These are phyloP conservation scores for Acrocephalus scirpaceus DNA, from an alignment of 2,797 vertebrate genomes.

Conservation along the genomic window DNA sequence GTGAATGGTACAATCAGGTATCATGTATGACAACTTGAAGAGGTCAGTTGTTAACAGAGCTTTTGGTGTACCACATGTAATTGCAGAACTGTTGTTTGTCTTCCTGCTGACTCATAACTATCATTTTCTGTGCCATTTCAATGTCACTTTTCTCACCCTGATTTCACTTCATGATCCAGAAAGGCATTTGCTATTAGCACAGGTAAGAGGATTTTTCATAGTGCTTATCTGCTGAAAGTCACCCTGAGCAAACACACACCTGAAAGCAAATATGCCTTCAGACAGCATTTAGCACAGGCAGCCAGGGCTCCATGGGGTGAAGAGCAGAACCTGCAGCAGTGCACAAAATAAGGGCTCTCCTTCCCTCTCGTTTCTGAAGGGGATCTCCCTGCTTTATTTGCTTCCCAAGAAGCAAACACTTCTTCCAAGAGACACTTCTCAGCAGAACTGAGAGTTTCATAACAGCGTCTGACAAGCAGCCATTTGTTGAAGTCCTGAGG, in stretches of 20 bases:
- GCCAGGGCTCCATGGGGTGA: not conserved
- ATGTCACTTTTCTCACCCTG: conserved; percentile 10
- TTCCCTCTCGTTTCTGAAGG: not conserved
- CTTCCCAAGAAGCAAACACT: not conserved
- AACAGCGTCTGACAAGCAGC: not conserved
- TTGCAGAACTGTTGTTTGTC: conserved; percentile 44
- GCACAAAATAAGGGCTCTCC: not conserved
- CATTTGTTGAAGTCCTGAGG: not conserved
- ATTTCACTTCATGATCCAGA: conserved; percentile 36
- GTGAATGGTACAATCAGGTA: conserved; percentile 25
- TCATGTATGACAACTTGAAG: conserved; percentile 41
- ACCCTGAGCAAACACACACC: not conserved
- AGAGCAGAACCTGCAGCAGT: not conserved
- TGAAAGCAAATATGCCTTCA: not conserved
- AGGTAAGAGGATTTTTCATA: conserved; percentile 48
- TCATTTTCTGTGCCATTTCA: conserved; percentile 49
- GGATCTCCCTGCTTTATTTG: not conserved
- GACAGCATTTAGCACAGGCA: not conserved
- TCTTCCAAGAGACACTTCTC: not conserved
- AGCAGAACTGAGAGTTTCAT: not conserved
- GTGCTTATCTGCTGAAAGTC: conserved; percentile 27
- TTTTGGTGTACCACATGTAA: conserved; percentile 7
- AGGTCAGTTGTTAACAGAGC: conserved; percentile 37
- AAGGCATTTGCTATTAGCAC: conserved; percentile 2
- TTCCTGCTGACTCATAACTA: conserved; percentile 50